Evolutionary conservation across 1,140 invertebrate genomes (phyloP).

Genomic region (Bombus superbus): DNA sequence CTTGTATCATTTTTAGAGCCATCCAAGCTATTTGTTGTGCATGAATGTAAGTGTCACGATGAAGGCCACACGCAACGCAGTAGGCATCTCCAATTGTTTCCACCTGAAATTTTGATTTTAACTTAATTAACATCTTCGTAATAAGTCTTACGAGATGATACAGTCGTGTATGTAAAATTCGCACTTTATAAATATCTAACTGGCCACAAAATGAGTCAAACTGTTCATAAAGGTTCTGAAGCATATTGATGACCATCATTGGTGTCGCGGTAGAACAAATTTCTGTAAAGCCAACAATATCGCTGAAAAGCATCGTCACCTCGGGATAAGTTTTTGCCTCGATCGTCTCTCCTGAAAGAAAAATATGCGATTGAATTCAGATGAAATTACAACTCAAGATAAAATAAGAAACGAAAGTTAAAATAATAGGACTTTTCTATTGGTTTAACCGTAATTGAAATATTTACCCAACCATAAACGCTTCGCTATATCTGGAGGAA

Average conservation of each 20-base stretch:
- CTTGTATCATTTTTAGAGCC: slow-evolving; percentile 95
- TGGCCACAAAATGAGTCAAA: slow-evolving; percentile 96
- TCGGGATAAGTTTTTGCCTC: slow-evolving; percentile 95
- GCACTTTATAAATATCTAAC: slow-evolving; percentile 96
- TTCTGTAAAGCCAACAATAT: slow-evolving; percentile 97
- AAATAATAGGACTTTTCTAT: neutral
- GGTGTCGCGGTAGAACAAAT: slow-evolving; percentile 95
- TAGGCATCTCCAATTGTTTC: slow-evolving; percentile 98
- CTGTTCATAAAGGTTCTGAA: slow-evolving; percentile 95
- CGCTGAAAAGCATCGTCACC: slow-evolving; percentile 97
- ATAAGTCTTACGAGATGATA: neutral
- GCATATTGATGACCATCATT: slow-evolving; percentile 97
- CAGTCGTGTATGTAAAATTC: neutral
- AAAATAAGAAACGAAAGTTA: neutral
- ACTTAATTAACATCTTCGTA: neutral
- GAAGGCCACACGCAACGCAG: slow-evolving; percentile 95
- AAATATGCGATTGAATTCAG: neutral
- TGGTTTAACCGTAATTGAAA: neutral
- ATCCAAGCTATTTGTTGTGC: slow-evolving; percentile 98
- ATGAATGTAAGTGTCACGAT: slow-evolving; percentile 91
- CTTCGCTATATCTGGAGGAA: slow-evolving; percentile 96
- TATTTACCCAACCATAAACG: slow-evolving; percentile 93
- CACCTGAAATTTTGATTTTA: slow-evolving; percentile 85
- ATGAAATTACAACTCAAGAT: neutral
- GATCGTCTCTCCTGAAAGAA: slow-evolving; percentile 89